Base-by-base conservation (phyloP, 2,797 vertebrate genomes). In the Chloroceryle inda region DNA sequence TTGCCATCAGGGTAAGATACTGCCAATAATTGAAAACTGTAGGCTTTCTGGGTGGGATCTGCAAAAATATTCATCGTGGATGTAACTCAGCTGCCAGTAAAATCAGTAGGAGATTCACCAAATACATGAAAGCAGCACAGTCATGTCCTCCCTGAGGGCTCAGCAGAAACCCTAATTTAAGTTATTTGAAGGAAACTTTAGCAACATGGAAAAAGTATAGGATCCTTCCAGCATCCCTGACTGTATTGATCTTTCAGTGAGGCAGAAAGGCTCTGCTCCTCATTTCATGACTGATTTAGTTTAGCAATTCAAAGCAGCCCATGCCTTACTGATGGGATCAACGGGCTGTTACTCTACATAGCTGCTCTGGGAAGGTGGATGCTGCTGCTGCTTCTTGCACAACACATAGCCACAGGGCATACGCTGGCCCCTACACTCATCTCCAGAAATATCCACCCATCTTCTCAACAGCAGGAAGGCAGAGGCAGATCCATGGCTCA, bases 251-350 rank as follows among this genome's bases (percentile, higher is more conserved):
- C 80, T 82, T 35, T 42, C 74, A 71, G 61, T 33, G 71, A 77
- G 82, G 69, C 69, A 91, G 85, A 87, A 91, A 85, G 85, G 53
- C 21, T 50, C 50, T 74, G 52, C 35, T 89, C 31, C 44, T 31
- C 37, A 31, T 87, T 91, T 89, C 56, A 42, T 74, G 78, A 94
- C 72, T 74, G 78, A 71, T 81, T 85, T 78, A 71, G 47, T 74
- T 89, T 71, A 71, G 67, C 66, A 93, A 45, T 89, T 87, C 82
- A 92, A 78, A 92, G 42, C 58, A 78, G 74, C 29, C 47, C 62
- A 62, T 49, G 58, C 52, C 33, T 67, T 74, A 63, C 61, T 58
- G 78, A 85, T 85, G 85, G 62, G 47, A 81, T 87, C 78, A 80
- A 26, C 0, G 10, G 37, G 56, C 27, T 80, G 69, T 73, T 87